phyloP scores from a whole-genome alignment of 2,888 invertebrate species.

The Melangyna quadrimaculata region DNA sequence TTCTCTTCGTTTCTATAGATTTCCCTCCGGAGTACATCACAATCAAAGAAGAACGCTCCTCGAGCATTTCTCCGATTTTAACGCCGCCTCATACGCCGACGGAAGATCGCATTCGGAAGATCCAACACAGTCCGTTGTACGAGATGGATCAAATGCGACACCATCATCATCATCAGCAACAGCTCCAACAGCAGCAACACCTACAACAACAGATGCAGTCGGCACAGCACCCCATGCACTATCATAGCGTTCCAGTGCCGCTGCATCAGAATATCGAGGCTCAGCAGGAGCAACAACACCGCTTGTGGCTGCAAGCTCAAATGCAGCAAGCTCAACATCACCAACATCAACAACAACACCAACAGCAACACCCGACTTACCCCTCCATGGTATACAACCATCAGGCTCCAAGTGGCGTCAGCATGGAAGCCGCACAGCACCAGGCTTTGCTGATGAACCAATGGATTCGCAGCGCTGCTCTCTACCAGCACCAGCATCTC shows the following conservation, averaged over 20 bases:
- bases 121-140: slow-evolving; percentile 73
- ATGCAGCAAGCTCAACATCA: slow-evolving; percentile 72
- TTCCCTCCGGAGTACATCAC: slow-evolving; percentile 84
- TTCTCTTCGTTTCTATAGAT: slow-evolving; percentile 79
- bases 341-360: slow-evolving; percentile 71
- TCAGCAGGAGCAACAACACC: slow-evolving; percentile 73
- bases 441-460: slow-evolving; percentile 87
- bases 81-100: slow-evolving; percentile 90
- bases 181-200: slow-evolving; percentile 71
- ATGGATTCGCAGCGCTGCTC: slow-evolving; percentile 87
- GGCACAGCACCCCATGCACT: slow-evolving; percentile 79
- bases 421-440: slow-evolving; percentile 82
- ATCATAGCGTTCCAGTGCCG: slow-evolving; percentile 76
- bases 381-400: slow-evolving; percentile 62
- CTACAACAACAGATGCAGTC: slow-evolving; percentile 61
- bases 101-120: slow-evolving; percentile 79
- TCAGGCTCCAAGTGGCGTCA: slow-evolving; percentile 71
- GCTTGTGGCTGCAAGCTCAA: slow-evolving; percentile 73
- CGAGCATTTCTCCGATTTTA: slow-evolving; percentile 83
- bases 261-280: slow-evolving; percentile 78
- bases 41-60: slow-evolving; percentile 85
- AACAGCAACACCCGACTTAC: slow-evolving; percentile 74
- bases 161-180: slow-evolving; percentile 71
- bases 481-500: slow-evolving; percentile 83
- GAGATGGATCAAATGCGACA: slow-evolving; percentile 77